Evolutionary conservation across 2,888 invertebrate genomes (phyloP), one percentile per base, ranked within the genome.

Genomic region (Phalera bucephala): DNA sequence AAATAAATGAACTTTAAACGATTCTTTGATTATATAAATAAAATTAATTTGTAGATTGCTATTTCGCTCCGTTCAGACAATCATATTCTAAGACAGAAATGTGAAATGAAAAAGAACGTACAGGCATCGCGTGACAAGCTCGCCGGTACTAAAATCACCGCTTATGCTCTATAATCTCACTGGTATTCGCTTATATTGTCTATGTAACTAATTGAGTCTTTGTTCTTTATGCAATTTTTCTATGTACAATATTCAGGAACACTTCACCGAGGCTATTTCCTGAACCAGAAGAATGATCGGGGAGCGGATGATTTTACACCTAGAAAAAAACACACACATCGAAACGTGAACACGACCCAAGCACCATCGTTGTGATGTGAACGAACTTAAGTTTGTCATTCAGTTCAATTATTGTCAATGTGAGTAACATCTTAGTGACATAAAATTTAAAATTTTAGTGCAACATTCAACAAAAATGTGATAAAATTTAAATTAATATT

Each of bases 231-330:
- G 63, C 57, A 75, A 78, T 74, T 68, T 70, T 35, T 85, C 68
- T 88, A 88, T 88, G 61, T 87, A 89, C 86, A 89, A 80, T 55
- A 64, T 74, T 81, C 86, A 83, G 86, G 85, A 85, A 77, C 80
- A 72, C 80, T 77, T 70, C 83, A 70, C 61, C 74, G 75, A 72
- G 77, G 78, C 73, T 89, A 89, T 81, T 89, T 86, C 84, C 88
- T 89, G 89, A 88, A 89, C 89, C 89, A 89, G 89, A 89, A 89
- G 88, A 89, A 89, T 71, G 89, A 89, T 79, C 89, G 81, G 78
- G 89, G 89, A 73, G 84, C 89, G 79, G 89, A 84, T 89, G 89
- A 85, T 87, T 89, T 89, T 82, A 88, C 68, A 89, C 89, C 89
- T 89, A 89, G 78, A 86, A 89, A 86, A 80, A 84, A 83, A 81